Conservation (phyloP, 2,113 vertebrate species). For the Leptodactylus fuscus region DNA sequence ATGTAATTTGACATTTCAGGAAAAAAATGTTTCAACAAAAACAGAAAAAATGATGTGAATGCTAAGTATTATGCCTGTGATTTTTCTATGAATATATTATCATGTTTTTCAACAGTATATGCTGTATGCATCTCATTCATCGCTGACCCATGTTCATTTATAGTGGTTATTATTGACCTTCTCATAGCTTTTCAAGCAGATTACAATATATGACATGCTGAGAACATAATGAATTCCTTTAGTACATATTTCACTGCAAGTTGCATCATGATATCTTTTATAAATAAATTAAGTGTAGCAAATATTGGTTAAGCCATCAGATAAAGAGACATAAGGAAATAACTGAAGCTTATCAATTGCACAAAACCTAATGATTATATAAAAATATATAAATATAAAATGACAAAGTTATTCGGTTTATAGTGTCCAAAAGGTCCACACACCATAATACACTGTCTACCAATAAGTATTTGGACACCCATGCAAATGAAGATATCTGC, state of each 20-base stretch:
- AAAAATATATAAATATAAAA: no score
- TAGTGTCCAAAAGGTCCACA: no score
- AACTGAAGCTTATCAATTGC: background rate
- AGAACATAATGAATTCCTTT: constrained; percentile 35
- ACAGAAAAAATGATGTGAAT: background rate
- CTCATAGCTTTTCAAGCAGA: constrained; percentile 3
- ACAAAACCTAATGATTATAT: background rate
- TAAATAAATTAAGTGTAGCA: background rate
- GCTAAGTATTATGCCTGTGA: background rate
- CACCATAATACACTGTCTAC: no score
- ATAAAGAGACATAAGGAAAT: background rate
- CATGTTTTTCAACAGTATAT: background rate
- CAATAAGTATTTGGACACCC: no score
- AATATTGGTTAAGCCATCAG: background rate
- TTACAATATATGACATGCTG: constrained; percentile 34
- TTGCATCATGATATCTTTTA: background rate
- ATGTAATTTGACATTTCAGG: background rate
- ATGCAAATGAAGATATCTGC: no score
- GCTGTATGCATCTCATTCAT: background rate
- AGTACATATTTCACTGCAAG: constrained; percentile 3
- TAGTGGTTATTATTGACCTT: constrained; percentile 23
- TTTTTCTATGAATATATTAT: background rate
- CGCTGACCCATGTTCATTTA: constrained; percentile 17
- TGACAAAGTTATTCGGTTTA: no score
- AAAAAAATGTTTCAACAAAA: background rate